Percentiles rank a stretch among this genome's conserved stretches.
Evolutionary conservation across 2,888 invertebrate species (phyloP).

Genomic region (Alloplasta piceator): DNA sequence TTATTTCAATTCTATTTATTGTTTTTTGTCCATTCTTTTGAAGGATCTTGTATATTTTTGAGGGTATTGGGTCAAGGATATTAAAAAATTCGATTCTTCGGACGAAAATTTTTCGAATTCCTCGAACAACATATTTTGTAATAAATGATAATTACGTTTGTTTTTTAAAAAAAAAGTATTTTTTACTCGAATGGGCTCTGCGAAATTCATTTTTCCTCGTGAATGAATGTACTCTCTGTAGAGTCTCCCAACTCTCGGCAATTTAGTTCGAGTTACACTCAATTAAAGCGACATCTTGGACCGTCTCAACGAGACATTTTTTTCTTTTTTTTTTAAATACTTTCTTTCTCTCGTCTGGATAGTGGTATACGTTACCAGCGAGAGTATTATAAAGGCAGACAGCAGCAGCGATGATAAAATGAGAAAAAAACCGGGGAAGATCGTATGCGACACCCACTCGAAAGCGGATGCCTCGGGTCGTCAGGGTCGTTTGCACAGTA

Average conservation of each 20-base stretch:
- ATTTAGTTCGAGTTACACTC: conserved; percentile 73
- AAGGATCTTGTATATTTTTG: too few relatives aligned
- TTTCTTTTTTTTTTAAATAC: conserved; percentile 58
- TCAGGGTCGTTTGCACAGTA: conserved; percentile 71
- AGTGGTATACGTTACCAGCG: conserved; percentile 14
- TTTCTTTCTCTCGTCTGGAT: conserved; percentile 42
- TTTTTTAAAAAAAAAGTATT: too few relatives aligned
- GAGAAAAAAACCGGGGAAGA: conserved; percentile 36
- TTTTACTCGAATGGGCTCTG: too few relatives aligned
- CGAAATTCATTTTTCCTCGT: too few relatives aligned
- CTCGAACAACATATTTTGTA: too few relatives aligned
- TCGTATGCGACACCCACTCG: conserved; percentile 69
- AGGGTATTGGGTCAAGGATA: too few relatives aligned
- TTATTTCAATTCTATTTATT: too few relatives aligned
- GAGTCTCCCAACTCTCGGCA: conserved; percentile 74
- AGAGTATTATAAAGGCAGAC: conserved; percentile 8
- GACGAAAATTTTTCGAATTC: too few relatives aligned
- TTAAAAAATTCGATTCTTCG: too few relatives aligned
- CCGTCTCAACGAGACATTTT: conserved; percentile 72
- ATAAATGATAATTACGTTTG: too few relatives aligned
- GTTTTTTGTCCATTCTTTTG: too few relatives aligned
- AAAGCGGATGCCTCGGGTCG: conserved; percentile 74
- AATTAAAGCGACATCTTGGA: conserved; percentile 69
- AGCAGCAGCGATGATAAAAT: conserved; percentile 35
- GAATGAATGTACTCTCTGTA: conserved; percentile 63